Percentiles rank a stretch among this genome's conserved stretches.
phyloP scores from a whole-genome alignment of 1,140 invertebrate species.

The Zaprionus capensis region DNA sequence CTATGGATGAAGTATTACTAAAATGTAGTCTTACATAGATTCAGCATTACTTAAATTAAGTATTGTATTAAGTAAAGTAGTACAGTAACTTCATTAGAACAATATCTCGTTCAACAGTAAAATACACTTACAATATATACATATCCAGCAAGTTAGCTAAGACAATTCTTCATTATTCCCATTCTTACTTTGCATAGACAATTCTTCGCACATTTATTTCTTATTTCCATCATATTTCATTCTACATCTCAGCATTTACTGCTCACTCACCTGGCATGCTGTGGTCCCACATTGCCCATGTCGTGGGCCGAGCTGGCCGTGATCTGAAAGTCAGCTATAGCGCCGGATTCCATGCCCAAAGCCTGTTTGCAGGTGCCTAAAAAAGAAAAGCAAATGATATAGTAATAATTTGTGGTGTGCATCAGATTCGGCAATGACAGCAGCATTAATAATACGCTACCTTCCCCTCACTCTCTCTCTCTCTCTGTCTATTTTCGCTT shows the following conservation, averaged over 20 bases:
- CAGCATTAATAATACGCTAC: constrained; percentile 36
- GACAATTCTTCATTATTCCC: no score
- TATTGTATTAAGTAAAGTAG: no score
- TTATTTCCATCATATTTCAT: neutral
- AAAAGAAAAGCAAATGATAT: constrained; percentile 56
- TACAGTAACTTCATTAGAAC: no score
- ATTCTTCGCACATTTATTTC: neutral
- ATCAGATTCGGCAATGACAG: constrained; percentile 27
- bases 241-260: neutral
- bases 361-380: constrained; percentile 92
- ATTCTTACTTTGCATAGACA: no score
- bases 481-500: neutral
- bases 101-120: no score
- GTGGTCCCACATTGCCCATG: constrained; percentile 94
- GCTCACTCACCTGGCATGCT: constrained; percentile 92
- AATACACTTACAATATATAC: no score
- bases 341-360: constrained; percentile 95
- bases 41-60: no score
- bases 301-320: constrained; percentile 95
- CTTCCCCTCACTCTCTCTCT: neutral
- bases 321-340: constrained; percentile 93
- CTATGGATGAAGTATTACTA: no score
- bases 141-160: no score
- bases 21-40: no score
- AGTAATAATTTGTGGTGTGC: constrained; percentile 30